Conservation (phyloP, 1,140 invertebrate genomes). For the Eueides isabella region DNA sequence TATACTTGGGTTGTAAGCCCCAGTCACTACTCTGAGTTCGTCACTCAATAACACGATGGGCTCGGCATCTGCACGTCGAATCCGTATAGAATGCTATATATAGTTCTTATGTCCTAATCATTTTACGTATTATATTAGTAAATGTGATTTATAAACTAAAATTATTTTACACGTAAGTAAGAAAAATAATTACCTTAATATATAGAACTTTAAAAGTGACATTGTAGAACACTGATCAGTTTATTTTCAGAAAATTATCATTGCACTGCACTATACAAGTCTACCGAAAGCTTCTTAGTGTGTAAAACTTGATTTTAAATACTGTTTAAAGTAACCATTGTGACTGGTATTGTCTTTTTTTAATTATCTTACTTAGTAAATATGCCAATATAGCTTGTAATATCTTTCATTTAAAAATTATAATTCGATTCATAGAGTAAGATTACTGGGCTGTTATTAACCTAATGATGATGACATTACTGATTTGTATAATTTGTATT, state of each 20-base stretch:
- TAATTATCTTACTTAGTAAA: not conserved
- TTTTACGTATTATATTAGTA: too few species aligned
- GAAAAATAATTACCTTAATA: slow-evolving; percentile 6
- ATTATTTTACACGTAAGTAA: not conserved
- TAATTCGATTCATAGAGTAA: not conserved
- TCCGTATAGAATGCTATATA: too few species aligned
- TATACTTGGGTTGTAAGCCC: too few species aligned
- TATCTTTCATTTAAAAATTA: not conserved
- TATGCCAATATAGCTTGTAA: not conserved
- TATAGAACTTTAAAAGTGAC: not conserved
- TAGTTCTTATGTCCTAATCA: too few species aligned
- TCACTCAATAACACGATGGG: too few species aligned
- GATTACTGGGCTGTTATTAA: not conserved
- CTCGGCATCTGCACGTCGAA: too few species aligned
- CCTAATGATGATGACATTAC: slow-evolving; percentile 7
- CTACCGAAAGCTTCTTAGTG: not conserved
- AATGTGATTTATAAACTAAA: not conserved
- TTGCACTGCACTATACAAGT: not conserved
- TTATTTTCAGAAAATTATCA: not conserved
- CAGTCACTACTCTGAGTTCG: too few species aligned
- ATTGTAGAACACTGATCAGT: not conserved
- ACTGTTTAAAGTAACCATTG: slow-evolving; percentile 10
- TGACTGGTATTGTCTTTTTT: slow-evolving; percentile 1
- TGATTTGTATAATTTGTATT: not conserved
- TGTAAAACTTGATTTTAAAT: not conserved